Evolutionary conservation across 2,888 invertebrate genomes (phyloP), one percentile per base, ranked within the genome.

Genomic region (Xestoiulus laeticollis): DNA sequence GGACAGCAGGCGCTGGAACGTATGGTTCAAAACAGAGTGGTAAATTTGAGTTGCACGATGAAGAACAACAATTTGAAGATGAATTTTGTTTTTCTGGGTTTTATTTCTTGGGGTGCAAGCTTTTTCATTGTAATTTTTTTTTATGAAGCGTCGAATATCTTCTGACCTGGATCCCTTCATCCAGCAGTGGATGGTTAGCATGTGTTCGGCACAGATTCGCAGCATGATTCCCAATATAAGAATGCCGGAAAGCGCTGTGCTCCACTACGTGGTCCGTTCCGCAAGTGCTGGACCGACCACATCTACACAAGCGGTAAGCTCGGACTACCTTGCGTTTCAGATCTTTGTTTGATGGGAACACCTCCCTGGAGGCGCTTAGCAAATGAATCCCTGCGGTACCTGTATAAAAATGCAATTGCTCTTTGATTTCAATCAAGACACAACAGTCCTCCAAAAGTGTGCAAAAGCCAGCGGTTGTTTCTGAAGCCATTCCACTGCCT

Each of bases 91-190:
- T 16, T 19, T 12, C 14, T 8, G 1, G 0, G 5, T 38, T 38
- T 38, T 38, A 38, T 38, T 38, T 38, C 38, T 38, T 38, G 38
- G n/a, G n/a, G 38, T 38, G 38, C 6, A 38, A 78, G 16, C 4
- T 5, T 78, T 30, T 16, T 32, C 26, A 33, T 12, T 87, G 38
- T 8, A 38, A 38, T 38, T 88, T 86, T 33, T 22, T 87, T 86
- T 88, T 89, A 90, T n/a, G 86, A 90, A 92, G 92, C 90, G 90
- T 22, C 90, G 90, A 87, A 89, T 92, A 88, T 91, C 92, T 16
- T 90, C 90, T 53, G 92, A 92, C 19, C 90, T 92, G 86, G 92
- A 92, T 88, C 92, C 92, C 3, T 89, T 90, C 43, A 91, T 92
- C 33, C 92, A 92, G 88, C 91, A 91, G 85, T 92, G 92, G 92